These are phyloP conservation scores for Helogale parvula DNA, from an alignment of 2,113 vertebrate genomes.

Conservation along the genomic window DNA sequence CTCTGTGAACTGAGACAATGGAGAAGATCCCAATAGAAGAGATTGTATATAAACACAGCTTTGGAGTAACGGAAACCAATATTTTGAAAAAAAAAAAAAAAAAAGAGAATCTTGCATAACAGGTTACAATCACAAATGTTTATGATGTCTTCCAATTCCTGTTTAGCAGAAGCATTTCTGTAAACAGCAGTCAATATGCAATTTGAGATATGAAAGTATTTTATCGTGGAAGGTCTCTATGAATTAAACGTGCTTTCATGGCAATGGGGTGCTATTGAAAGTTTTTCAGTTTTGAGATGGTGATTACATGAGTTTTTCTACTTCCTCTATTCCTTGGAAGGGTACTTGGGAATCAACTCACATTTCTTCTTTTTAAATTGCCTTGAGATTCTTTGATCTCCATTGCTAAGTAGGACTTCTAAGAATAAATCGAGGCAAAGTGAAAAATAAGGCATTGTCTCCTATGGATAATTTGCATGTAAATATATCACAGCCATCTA, in stretches of 20 bases:
- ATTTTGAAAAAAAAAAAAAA: not conserved
- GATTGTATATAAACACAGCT: not conserved
- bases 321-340: not conserved
- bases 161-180: not conserved
- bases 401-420: not conserved
- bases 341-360: not conserved
- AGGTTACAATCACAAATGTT: not conserved
- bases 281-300: not conserved
- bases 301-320: not conserved
- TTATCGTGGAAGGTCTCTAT: not conserved
- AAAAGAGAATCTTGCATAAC: not conserved
- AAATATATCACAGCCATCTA: not conserved
- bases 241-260: not conserved
- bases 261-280: not conserved
- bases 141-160: not conserved
- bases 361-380: not conserved
- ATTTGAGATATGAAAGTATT: not conserved
- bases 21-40: not conserved
- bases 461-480: constrained; percentile 33
- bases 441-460: not conserved
- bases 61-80: not conserved
- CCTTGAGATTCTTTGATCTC: not conserved
- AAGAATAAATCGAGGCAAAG: not conserved
- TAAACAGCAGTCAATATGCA: not conserved
- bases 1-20: not conserved